Evolutionary conservation across 2,113 vertebrate species (phyloP).

Genomic region (Corythaixoides concolor): DNA sequence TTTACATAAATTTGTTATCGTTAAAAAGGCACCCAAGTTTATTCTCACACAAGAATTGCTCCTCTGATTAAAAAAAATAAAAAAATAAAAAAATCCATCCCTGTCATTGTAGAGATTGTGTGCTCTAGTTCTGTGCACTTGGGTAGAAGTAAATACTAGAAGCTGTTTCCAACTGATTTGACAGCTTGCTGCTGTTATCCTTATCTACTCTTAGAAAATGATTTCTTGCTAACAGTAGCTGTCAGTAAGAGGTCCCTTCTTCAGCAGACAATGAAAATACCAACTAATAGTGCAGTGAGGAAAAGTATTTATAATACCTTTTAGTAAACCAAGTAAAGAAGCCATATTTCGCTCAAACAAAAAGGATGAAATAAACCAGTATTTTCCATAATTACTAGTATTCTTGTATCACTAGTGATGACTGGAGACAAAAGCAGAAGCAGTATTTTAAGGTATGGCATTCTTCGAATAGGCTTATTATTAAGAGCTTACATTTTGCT

Average conservation of each 20-base stretch:
- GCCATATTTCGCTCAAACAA: not conserved
- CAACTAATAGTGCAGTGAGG: not conserved
- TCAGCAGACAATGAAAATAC: not conserved
- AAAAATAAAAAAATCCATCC: not conserved
- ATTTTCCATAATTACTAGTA: not conserved
- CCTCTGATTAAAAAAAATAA: not conserved
- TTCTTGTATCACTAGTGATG: not conserved
- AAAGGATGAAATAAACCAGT: not conserved
- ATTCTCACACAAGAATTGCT: not conserved
- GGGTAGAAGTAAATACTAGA: not conserved
- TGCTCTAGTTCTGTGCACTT: not conserved
- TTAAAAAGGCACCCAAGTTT: not conserved
- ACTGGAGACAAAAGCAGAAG: not conserved
- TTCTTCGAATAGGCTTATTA: not conserved
- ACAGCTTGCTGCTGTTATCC: not conserved
- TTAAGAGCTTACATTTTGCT: not conserved
- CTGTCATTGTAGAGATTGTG: not conserved
- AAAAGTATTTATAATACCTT: not conserved
- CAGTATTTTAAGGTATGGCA: not conserved
- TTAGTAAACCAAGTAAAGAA: not conserved
- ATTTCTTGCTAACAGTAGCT: not conserved
- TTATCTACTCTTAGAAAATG: not conserved
- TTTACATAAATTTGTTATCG: not conserved
- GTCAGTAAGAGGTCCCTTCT: not conserved
- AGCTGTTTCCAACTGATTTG: not conserved